Percentiles rank a stretch among this genome's conserved stretches.
These are phyloP conservation scores for Uropsilus gracilis DNA, from an alignment of 2,113 vertebrate genomes.

Conservation along the genomic window DNA sequence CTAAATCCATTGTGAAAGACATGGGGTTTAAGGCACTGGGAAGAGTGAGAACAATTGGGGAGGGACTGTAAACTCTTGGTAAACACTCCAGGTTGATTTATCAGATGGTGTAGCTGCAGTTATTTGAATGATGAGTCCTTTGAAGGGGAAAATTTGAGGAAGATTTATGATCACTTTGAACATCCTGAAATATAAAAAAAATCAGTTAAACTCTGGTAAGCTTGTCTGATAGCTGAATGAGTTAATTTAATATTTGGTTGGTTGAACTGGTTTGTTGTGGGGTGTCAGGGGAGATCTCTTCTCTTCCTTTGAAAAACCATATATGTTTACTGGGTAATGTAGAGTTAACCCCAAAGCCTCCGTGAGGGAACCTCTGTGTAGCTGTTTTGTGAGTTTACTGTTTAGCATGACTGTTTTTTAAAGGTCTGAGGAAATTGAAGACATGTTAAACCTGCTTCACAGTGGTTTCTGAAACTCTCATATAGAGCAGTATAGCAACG, in stretches of 20 bases:
- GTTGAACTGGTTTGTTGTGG: background rate
- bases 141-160: background rate
- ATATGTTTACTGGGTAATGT: background rate
- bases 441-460: background rate
- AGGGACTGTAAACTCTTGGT: background rate
- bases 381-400: background rate
- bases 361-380: background rate
- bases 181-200: background rate
- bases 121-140: background rate
- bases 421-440: background rate
- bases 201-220: background rate
- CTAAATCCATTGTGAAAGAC: background rate
- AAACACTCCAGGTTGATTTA: background rate
- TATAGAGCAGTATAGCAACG: background rate
- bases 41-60: background rate
- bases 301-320: background rate
- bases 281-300: background rate
- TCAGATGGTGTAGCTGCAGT: background rate
- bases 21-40: background rate
- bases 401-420: background rate
- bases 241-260: background rate
- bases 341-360: background rate
- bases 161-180: background rate
- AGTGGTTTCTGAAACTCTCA: background rate
- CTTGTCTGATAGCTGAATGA: background rate